Conservation (phyloP, 2,888 invertebrate genomes). For the Homarus gammarus region DNA sequence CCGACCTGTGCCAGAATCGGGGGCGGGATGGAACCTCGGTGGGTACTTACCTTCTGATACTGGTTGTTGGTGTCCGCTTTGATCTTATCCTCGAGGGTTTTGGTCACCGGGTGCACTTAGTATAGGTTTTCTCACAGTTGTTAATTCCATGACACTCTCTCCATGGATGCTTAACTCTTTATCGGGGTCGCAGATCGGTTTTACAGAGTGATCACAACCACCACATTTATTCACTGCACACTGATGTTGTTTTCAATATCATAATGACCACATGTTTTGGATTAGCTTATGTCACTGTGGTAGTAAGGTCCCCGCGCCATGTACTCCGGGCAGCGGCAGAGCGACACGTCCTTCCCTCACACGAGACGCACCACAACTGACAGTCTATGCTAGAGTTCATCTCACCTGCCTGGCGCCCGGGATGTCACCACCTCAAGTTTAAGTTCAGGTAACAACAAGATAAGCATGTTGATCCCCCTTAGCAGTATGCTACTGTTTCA, state of each 20-base stretch:
- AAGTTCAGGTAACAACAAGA: not conserved
- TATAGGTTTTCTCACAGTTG: too few relatives aligned
- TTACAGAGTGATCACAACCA: not conserved
- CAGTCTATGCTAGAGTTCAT: not conserved
- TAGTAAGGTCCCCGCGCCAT: not conserved
- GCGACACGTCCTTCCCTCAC: constrained; percentile 1
- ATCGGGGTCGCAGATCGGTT: not conserved
- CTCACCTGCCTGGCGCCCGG: not conserved
- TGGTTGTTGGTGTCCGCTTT: not conserved
- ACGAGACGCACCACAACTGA: not conserved
- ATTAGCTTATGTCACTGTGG: too few relatives aligned
- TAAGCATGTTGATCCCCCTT: too few relatives aligned
- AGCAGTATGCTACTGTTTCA: too few relatives aligned
- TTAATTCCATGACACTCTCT: constrained; percentile 12
- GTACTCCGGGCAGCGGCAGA: not conserved
- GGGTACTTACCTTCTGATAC: not conserved
- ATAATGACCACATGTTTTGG: not conserved
- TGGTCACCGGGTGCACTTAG: not conserved
- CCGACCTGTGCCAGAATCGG: not conserved
- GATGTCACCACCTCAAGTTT: constrained; percentile 7
- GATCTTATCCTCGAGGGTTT: not conserved
- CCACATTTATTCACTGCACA: not conserved
- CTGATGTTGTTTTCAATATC: not conserved
- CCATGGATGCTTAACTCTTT: not conserved
- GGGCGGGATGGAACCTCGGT: not conserved